phyloP scores from a whole-genome alignment of 2,888 invertebrate species.

The Cremastobaeus sp. region DNA sequence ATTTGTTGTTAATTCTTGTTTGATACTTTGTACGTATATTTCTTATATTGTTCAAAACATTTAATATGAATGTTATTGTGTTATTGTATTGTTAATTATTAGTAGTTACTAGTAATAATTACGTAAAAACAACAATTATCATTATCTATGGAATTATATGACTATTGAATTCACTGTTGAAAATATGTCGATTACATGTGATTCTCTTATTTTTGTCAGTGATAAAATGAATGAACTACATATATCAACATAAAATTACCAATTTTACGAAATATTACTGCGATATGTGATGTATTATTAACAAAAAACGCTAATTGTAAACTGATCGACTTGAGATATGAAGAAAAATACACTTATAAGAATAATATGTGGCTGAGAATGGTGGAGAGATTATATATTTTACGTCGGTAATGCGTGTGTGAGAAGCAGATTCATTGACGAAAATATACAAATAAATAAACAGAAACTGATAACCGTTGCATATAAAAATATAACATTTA shows the following conservation, averaged over 20 bases:
- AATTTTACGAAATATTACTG: constrained; percentile 40
- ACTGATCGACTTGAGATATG: constrained; percentile 57
- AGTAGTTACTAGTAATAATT: constrained; percentile 43
- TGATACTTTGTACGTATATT: constrained; percentile 59
- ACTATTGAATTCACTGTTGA: constrained; percentile 41
- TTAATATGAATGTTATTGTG: constrained; percentile 56
- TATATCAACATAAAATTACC: constrained; percentile 12
- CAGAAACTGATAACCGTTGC: constrained; percentile 56
- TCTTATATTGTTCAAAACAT: constrained; percentile 56
- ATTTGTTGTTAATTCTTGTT: constrained; percentile 73
- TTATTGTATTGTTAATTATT: constrained; percentile 62
- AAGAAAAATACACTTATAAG: constrained; percentile 50
- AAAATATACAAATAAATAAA: constrained; percentile 47
- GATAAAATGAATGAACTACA: constrained; percentile 12
- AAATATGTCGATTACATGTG: constrained; percentile 46
- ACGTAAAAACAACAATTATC: constrained; percentile 27
- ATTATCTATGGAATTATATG: constrained; percentile 33
- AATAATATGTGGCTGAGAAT: constrained; percentile 40
- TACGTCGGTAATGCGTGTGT: constrained; percentile 48
- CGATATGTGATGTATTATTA: constrained; percentile 73
- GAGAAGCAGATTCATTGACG: constrained; percentile 36
- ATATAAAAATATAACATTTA: constrained; percentile 63
- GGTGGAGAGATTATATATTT: constrained; percentile 67
- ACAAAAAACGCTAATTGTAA: constrained; percentile 53
- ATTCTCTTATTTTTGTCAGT: constrained; percentile 37